Conservation (phyloP, 1,140 invertebrate genomes). For the Cyclina sinensis region DNA sequence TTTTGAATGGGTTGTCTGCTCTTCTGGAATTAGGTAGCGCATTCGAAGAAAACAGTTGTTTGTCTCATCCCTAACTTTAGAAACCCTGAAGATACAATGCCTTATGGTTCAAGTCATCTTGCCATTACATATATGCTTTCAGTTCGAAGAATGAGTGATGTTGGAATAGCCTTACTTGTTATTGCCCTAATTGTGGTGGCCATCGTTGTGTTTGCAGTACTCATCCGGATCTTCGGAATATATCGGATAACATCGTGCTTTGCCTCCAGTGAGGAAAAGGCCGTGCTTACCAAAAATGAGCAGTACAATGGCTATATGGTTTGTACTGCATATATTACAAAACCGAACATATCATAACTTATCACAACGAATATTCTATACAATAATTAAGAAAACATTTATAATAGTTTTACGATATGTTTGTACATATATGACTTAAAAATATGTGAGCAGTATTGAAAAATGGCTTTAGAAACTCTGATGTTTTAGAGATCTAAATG, state of each 20-base stretch:
- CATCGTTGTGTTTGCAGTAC: conserved; percentile 75
- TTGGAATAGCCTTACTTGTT: conserved; percentile 80
- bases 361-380: no score
- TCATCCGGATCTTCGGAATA: conserved; percentile 80
- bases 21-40: no score
- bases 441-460: no score
- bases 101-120: not conserved
- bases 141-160: conserved; percentile 79
- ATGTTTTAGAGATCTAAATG: no score
- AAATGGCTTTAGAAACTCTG: no score
- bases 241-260: conserved; percentile 81
- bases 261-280: conserved; percentile 81
- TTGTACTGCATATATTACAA: no score
- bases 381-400: no score
- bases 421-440: no score
- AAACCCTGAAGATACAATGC: not conserved
- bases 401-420: no score
- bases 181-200: conserved; percentile 77
- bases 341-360: not conserved
- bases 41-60: no score
- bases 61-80: no score
- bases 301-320: conserved; percentile 83
- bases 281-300: conserved; percentile 80
- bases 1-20: no score
- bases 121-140: not conserved